phyloP scores from a whole-genome alignment of 2,888 invertebrate species.

The Agonopterix heracliana region DNA sequence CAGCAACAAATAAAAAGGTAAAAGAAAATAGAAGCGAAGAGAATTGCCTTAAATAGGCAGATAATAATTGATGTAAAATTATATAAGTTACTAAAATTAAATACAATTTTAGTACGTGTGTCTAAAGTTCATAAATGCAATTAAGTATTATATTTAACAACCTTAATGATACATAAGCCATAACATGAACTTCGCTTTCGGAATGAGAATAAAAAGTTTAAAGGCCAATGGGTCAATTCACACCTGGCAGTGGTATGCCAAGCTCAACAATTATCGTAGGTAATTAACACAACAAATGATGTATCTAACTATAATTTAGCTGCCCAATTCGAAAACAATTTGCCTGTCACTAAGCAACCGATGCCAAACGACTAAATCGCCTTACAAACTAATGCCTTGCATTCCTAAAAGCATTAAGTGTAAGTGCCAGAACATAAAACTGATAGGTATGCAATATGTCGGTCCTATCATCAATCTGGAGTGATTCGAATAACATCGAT shows the following conservation, averaged over 20 bases:
- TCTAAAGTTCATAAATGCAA: no score
- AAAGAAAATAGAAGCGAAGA: no score
- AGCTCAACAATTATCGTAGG: background rate
- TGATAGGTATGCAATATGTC: conserved; percentile 70
- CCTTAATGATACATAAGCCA: background rate
- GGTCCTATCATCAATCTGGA: conserved; percentile 50
- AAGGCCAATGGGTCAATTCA: background rate
- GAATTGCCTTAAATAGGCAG: no score
- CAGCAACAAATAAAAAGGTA: no score
- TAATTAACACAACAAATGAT: background rate
- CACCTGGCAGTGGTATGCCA: conserved; percentile 2
- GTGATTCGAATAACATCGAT: conserved; percentile 42
- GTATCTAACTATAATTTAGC: conserved; percentile 30
- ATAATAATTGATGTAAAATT: no score
- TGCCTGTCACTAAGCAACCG: conserved; percentile 36
- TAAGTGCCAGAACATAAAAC: conserved; percentile 69
- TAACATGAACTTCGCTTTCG: background rate
- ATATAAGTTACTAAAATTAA: no score
- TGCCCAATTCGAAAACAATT: conserved; percentile 43
- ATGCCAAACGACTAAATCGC: conserved; percentile 30
- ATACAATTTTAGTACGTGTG: no score
- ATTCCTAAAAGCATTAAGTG: conserved; percentile 63
- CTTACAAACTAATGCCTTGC: conserved; percentile 54
- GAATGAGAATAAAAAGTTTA: background rate
- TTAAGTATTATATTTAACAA: background rate